Base-by-base conservation (phyloP, 30 jellyfish, hydroid and myxozoan species). In the Catostylus mosaicus region DNA sequence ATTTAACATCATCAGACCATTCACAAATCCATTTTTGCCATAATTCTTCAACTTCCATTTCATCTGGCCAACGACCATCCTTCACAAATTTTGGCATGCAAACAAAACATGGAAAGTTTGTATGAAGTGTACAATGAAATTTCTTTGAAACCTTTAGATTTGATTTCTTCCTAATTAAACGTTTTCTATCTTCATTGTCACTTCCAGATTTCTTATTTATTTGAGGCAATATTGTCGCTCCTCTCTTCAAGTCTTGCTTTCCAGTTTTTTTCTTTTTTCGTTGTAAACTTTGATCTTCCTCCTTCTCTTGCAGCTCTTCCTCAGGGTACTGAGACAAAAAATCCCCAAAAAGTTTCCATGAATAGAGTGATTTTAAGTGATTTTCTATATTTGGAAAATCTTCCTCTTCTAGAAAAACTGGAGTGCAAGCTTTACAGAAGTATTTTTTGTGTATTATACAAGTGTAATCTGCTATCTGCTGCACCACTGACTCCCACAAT, bases 81-180 rank as follows among this genome's bases (percentile, higher is more conserved):
- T 62, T 31, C 31, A 79, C 80, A 48, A 62, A 79, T 34, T 54
- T 63, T 29, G 89, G 50, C 82, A 79, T 63, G 47, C 89, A 79
- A 27, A 45, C 70, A 40, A 79, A 79, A 27, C 89, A 79, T 14
- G 89, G 89, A 36, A 61, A 79, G 3, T 38, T 30, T 16, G 30
- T 31, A 37, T 79, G 89, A 1, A 62, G 31, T 63, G 26, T 33
- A 48, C 89, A 79, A 32, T 65, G 56, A 38, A 37, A 63, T 32
- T 47, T 66, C 64, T 64, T 43, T 22, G 75, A 76, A 30, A 46
- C 26, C 9, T 79, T 79, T 33, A 26, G 24, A 29, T n/a, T 38
- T 23, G 30, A 34, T 56, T 56, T 60, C 11, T 6, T 9, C 3
- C 40, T 20, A 18, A n/a, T 1, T n/a, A 26, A 1, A n/a, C 18